These are phyloP conservation scores for Thamnophis sirtalis DNA, from an alignment of 2,113 vertebrate genomes.

Conservation along the genomic window DNA sequence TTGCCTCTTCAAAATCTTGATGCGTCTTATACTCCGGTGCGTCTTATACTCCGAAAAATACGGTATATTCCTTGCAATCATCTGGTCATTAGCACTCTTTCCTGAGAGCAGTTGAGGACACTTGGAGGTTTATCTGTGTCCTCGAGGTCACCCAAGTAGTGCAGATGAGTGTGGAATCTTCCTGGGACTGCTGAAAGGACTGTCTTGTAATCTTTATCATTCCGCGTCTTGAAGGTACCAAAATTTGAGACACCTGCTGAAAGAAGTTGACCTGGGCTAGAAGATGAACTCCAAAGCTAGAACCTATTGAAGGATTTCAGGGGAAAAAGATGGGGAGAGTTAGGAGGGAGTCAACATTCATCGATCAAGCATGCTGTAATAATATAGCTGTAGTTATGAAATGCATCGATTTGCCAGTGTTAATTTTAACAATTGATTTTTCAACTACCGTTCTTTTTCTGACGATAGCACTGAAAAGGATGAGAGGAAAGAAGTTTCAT, in stretches of 20 bases:
- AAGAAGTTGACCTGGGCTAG: neutral
- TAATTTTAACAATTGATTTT: conserved; percentile 47
- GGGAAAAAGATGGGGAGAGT: neutral
- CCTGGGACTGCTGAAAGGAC: neutral
- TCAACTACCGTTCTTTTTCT: conserved; percentile 34
- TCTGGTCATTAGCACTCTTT: neutral
- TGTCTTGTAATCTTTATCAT: neutral
- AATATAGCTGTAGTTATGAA: conserved; percentile 20
- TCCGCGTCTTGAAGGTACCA: too few species aligned
- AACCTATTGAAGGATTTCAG: neutral
- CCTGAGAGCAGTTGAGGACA: neutral
- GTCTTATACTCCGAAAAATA: too few species aligned
- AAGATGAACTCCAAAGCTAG: neutral
- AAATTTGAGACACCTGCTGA: neutral
- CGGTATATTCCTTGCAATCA: neutral
- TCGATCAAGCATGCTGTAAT: neutral
- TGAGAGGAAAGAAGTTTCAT: conserved; percentile 16
- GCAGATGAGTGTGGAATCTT: neutral
- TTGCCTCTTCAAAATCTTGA: too few species aligned
- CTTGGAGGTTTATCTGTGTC: neutral
- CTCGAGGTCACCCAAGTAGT: neutral
- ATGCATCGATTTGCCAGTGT: conserved; percentile 34
- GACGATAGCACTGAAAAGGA: conserved; percentile 17
- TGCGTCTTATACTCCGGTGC: too few species aligned
- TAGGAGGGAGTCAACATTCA: neutral